These are phyloP conservation scores for Drosophila prosaltans DNA, from an alignment of 1,140 invertebrate species.

Conservation along the genomic window DNA sequence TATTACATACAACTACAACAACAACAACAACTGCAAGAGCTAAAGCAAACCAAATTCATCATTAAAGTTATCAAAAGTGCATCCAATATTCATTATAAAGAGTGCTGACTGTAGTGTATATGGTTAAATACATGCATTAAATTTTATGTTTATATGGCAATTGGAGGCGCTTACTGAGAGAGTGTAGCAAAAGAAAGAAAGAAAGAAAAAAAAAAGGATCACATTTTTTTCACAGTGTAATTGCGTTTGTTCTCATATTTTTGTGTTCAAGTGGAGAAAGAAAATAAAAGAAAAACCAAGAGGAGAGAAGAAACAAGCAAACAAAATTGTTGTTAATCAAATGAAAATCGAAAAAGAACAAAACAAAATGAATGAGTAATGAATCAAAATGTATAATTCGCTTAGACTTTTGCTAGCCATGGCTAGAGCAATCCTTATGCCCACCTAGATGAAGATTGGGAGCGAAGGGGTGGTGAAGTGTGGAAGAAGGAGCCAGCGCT, in stretches of 20 bases:
- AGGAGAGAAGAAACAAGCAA: too few relatives aligned
- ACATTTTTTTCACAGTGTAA: conserved; percentile 1
- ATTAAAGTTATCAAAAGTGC: neutral
- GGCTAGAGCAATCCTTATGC: conserved; percentile 8
- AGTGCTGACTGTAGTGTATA: neutral
- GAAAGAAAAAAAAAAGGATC: neutral
- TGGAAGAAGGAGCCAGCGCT: conserved; percentile 2
- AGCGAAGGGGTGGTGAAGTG: too few relatives aligned
- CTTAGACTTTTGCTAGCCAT: conserved; percentile 4
- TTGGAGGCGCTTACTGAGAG: conserved; percentile 1
- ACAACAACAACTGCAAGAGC: neutral
- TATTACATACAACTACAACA: neutral
- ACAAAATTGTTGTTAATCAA: neutral
- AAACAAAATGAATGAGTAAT: neutral
- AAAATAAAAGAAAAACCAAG: too few relatives aligned
- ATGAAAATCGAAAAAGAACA: neutral
- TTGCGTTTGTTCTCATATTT: neutral
- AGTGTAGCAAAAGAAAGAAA: too few relatives aligned
- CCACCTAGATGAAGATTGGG: neutral
- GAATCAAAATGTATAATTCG: neutral
- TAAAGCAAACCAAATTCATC: neutral
- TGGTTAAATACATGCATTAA: neutral
- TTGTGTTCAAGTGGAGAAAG: conserved; percentile 5
- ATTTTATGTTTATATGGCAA: neutral
- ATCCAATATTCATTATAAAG: too few relatives aligned